A percentile compares a stretch with the other conserved stretches of the same genome.
Evolutionary conservation across 1,140 invertebrate genomes (phyloP).

Genomic region (Bombus terrestris): DNA sequence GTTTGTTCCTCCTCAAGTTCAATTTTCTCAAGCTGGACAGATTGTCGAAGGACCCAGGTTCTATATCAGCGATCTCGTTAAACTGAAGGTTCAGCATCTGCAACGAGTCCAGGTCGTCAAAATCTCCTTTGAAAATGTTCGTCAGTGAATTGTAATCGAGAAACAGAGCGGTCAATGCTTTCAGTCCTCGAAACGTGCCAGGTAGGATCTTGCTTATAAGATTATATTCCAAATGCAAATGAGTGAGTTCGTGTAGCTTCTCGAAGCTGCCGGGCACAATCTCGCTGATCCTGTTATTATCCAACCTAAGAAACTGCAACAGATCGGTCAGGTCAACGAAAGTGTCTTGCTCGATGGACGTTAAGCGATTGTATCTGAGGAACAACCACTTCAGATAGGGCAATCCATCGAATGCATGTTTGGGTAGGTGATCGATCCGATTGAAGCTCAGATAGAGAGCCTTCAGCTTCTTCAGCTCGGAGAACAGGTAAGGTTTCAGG

Average conservation of each 20-base stretch:
- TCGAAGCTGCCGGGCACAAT: neutral
- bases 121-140: neutral
- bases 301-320: neutral
- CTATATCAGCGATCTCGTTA: neutral
- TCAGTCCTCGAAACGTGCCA: neutral
- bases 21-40: too few species aligned
- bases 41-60: too few species aligned
- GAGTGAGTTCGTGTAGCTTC: too few species aligned
- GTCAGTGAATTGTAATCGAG: neutral
- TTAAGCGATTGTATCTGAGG: neutral
- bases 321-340: neutral
- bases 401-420: neutral
- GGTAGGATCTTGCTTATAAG: too few species aligned
- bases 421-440: neutral
- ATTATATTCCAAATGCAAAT: too few species aligned
- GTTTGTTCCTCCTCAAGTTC: too few species aligned
- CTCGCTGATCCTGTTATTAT: neutral
- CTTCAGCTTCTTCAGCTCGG: constrained; percentile 32
- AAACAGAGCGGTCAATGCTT: neutral
- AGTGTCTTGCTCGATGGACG: neutral
- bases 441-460: constrained; percentile 24
- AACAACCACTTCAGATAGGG: neutral
- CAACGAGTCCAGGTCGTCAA: neutral
- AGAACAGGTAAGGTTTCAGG: constrained; percentile 42
- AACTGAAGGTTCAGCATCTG: neutral